A percentile compares a stretch with the other conserved stretches of the same genome.
These are phyloP conservation scores for Brachionus rotundiformis DNA, from an alignment of 1,140 invertebrate genomes.

Conservation along the genomic window DNA sequence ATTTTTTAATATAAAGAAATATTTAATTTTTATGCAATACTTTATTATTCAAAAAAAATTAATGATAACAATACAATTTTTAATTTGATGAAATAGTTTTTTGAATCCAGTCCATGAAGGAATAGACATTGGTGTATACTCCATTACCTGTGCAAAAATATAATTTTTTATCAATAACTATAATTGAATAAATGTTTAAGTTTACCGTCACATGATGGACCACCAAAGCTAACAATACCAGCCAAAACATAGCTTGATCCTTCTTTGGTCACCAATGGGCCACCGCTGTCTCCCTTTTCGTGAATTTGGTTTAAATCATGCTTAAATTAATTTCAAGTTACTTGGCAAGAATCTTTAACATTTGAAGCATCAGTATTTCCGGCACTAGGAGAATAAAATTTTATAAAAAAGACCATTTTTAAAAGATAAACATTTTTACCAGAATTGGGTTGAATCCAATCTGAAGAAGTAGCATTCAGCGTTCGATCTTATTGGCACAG, in stretches of 20 bases:
- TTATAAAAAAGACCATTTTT: not conserved
- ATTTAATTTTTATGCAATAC: not conserved
- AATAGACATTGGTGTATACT: slow-evolving; percentile 40
- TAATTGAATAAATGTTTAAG: not conserved
- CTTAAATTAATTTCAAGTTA: too few species aligned
- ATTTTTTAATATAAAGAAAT: not conserved
- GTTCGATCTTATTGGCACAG: slow-evolving; percentile 21
- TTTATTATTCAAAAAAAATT: not conserved
- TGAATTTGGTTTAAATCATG: too few species aligned
- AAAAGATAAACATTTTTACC: not conserved
- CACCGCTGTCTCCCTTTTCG: slow-evolving; percentile 50
- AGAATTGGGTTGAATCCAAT: not conserved
- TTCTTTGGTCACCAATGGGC: slow-evolving; percentile 44
- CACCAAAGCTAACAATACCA: slow-evolving; percentile 47
- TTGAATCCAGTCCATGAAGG: slow-evolving; percentile 37
- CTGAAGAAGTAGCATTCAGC: not conserved
- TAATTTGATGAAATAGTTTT: slow-evolving; percentile 23
- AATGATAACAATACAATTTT: not conserved
- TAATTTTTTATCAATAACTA: too few species aligned
- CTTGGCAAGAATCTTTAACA: slow-evolving; percentile 42
- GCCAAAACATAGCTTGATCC: not conserved
- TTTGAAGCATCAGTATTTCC: not conserved
- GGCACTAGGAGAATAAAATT: not conserved
- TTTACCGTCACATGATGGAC: slow-evolving; percentile 25
- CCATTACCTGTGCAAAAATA: too few species aligned